A percentile compares a stretch with the other conserved stretches of the same genome.
Conservation (phyloP, 2,797 vertebrate genomes). For the Crocidura indochinensis region DNA sequence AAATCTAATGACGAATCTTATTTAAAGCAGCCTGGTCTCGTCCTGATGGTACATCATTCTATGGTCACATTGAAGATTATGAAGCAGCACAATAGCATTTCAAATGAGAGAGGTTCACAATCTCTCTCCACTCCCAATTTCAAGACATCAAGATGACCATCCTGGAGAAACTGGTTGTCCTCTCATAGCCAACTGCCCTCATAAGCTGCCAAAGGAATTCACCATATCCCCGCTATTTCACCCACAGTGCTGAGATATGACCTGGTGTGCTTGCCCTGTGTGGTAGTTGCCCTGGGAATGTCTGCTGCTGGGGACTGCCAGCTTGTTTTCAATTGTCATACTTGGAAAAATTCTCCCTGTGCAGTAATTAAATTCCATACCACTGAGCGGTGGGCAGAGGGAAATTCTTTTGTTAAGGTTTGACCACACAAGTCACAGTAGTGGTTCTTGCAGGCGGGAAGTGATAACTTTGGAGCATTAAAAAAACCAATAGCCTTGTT, state of each 20-base stretch:
- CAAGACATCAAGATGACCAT: not conserved
- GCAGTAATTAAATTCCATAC: conserved; percentile 92
- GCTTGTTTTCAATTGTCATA: conserved; percentile 78
- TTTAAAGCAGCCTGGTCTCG: conserved; percentile 80
- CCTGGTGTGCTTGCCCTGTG: not conserved
- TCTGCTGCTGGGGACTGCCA: not conserved
- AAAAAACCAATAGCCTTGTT: conserved; percentile 99
- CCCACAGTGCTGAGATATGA: rapidly evolving
- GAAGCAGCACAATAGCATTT: conserved; percentile 72
- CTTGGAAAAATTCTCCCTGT: conserved; percentile 87
- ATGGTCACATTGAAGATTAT: conserved; percentile 78
- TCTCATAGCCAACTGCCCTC: not conserved
- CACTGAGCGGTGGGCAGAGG: conserved; percentile 90
- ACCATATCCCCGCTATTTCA: rapidly evolving
- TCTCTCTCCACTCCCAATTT: not conserved
- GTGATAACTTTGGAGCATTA: conserved; percentile 98
- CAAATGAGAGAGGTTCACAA: conserved; percentile 63
- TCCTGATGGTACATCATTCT: conserved; percentile 77
- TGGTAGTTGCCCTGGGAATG: not conserved
- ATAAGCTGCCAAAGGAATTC: not conserved
- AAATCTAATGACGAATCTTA: conserved; percentile 79
- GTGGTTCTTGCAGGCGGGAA: conserved; percentile 94
- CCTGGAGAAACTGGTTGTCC: not conserved
- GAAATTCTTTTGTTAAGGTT: conserved; percentile 95
- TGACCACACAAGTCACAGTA: conserved; percentile 96